Conservation (phyloP, 2,113 vertebrate species). For the Erythrolamprus reginae region DNA sequence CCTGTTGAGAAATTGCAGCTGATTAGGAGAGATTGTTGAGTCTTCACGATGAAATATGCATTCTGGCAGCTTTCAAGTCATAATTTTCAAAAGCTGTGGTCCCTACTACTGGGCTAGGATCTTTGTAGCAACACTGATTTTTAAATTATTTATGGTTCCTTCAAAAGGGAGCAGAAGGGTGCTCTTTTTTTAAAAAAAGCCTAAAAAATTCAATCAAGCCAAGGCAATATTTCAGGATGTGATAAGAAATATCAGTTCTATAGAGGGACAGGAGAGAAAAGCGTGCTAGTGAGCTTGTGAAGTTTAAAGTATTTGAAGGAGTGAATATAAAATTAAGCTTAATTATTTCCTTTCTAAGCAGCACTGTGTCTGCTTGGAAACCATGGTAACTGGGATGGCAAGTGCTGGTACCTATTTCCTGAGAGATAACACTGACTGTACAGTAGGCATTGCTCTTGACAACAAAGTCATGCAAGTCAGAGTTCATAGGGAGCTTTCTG, state of each 20-base stretch:
- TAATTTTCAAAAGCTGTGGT: conserved; percentile 22
- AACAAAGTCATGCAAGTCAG: conserved; percentile 41
- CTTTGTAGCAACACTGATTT: conserved; percentile 34
- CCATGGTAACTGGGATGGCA: conserved; percentile 57
- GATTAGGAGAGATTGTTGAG: background rate
- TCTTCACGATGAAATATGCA: conserved; percentile 3
- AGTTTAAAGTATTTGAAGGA: conserved; percentile 44
- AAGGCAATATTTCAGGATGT: conserved; percentile 19
- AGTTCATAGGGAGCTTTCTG: conserved; percentile 26
- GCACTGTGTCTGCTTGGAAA: conserved; percentile 55
- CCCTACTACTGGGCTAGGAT: background rate
- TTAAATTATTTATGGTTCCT: conserved; percentile 16
- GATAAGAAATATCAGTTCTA: conserved; percentile 6
- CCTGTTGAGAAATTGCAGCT: background rate
- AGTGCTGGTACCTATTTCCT: conserved; percentile 42
- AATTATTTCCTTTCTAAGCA: conserved; percentile 58
- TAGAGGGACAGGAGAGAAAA: background rate
- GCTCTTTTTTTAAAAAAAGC: conserved; percentile 20
- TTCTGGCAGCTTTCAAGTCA: conserved; percentile 2
- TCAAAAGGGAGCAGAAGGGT: background rate
- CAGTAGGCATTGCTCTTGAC: conserved; percentile 51
- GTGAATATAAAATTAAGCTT: conserved; percentile 54
- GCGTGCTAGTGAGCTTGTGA: conserved; percentile 11
- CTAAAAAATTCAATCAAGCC: background rate
- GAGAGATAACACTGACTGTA: conserved; percentile 46